Percentiles rank a stretch among this genome's conserved stretches.
Evolutionary conservation across 2,888 invertebrate species (phyloP).

Genomic region (Scrobipalpa costella): DNA sequence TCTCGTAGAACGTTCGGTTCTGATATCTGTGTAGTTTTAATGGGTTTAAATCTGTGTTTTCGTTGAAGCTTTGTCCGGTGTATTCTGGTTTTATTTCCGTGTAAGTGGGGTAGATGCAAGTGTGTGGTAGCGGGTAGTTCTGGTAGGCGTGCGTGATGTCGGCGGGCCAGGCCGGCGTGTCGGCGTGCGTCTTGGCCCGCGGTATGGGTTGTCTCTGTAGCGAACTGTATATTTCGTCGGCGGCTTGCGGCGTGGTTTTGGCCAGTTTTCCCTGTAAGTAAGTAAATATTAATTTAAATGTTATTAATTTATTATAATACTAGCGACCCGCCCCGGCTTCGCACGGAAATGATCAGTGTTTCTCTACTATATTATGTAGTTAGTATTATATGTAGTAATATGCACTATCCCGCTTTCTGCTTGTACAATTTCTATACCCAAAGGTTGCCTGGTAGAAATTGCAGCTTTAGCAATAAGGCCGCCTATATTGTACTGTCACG

Average conservation of each 20-base stretch:
- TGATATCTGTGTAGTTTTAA: conserved; percentile 49
- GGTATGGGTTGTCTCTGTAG: conserved; percentile 85
- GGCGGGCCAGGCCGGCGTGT: conserved; percentile 73
- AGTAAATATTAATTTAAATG: no score
- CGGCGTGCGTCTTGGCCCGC: conserved; percentile 84
- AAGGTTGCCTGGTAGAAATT: no score
- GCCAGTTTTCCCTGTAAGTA: conserved; percentile 84
- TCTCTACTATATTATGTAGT: no score
- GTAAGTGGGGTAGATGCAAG: conserved; percentile 68
- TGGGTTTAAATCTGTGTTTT: conserved; percentile 37
- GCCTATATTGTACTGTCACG: no score
- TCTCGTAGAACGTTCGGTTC: conserved; percentile 66
- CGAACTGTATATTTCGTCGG: conserved; percentile 80
- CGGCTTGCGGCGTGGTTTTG: conserved; percentile 76
- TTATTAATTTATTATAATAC: no score
- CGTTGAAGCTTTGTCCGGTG: conserved; percentile 51
- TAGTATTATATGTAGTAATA: no score
- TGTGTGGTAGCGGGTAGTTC: conserved; percentile 67
- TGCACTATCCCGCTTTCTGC: no score
- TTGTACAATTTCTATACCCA: no score
- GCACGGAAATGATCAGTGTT: no score
- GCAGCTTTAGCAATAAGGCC: no score
- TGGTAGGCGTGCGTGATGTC: conserved; percentile 74
- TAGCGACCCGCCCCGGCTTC: no score
- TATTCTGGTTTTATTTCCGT: conserved; percentile 71